These are phyloP conservation scores for Cherax destructor DNA, from an alignment of 1,140 invertebrate species.

Conservation along the genomic window DNA sequence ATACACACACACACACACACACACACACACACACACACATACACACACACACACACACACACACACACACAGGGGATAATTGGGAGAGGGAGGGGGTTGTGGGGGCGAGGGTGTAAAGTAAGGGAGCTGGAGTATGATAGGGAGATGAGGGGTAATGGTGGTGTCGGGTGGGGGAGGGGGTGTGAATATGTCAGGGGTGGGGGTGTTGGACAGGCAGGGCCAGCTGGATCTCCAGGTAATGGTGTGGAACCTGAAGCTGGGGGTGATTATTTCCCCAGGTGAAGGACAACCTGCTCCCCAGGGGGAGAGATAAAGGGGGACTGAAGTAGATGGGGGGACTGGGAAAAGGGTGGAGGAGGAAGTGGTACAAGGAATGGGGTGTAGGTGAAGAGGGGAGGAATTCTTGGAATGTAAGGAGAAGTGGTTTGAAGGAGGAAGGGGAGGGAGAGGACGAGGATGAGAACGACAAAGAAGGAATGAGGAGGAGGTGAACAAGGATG, in stretches of 20 bases:
- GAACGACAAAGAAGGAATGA: neutral
- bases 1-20: too few species aligned
- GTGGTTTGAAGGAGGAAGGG: too few species aligned
- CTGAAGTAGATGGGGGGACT: neutral
- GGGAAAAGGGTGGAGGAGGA: conserved; percentile 1
- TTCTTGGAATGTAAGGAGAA: too few species aligned
- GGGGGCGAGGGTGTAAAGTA: too few species aligned
- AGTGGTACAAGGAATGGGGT: neutral
- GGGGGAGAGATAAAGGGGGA: neutral
- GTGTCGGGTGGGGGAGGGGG: neutral
- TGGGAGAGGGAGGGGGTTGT: too few species aligned
- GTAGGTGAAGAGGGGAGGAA: neutral
- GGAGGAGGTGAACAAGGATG: neutral
- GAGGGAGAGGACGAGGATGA: neutral
- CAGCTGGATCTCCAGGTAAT: neutral
- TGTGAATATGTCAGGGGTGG: neutral
- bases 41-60: too few species aligned
- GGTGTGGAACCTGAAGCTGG: too few species aligned
- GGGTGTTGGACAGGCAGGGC: neutral
- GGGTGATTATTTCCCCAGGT: too few species aligned
- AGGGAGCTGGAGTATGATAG: too few species aligned
- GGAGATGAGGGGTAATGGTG: neutral
- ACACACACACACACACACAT: too few species aligned
- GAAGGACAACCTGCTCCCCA: neutral
- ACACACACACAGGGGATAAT: too few species aligned